Evolutionary conservation across 92 coral and sea anemone species (phyloP).

Genomic region (Zoanthus gigantus): DNA sequence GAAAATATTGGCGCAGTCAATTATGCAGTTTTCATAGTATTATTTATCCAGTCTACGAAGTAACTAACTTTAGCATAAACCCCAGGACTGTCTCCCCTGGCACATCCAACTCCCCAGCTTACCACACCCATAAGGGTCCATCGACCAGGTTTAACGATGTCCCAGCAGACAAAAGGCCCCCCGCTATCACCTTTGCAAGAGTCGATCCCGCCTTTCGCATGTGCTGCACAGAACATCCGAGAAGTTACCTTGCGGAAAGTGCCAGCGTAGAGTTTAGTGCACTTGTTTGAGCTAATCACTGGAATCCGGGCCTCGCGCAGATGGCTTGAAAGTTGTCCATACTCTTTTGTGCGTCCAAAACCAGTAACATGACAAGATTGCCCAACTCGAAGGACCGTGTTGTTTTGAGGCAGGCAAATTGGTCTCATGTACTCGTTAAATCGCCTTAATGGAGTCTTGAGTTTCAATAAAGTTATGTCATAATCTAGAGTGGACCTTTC

Average conservation of each 20-base stretch:
- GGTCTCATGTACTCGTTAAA: conserved; percentile 54
- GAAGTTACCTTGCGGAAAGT: conserved; percentile 33
- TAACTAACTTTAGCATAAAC: conserved; percentile 60
- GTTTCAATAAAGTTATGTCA: conserved; percentile 52
- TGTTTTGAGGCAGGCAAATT: conserved; percentile 53
- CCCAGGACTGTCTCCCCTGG: conserved; percentile 59
- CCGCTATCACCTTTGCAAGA: conserved; percentile 68
- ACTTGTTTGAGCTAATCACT: conserved; percentile 4
- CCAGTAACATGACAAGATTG: conserved; percentile 59
- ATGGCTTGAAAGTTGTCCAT: conserved; percentile 22
- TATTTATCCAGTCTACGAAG: conserved; percentile 54
- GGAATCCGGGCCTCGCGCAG: conserved; percentile 49
- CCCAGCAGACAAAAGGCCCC: conserved; percentile 60
- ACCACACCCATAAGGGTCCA: conserved; percentile 62
- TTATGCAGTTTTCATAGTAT: not conserved
- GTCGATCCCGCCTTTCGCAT: conserved; percentile 63
- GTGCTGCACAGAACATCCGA: conserved; percentile 66
- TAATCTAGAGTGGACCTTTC: conserved; percentile 40
- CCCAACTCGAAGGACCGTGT: conserved; percentile 46
- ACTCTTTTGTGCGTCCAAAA: conserved; percentile 49
- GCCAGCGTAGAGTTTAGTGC: conserved; percentile 33
- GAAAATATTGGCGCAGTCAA: not conserved
- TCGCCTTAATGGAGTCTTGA: conserved; percentile 28
- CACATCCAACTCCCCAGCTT: conserved; percentile 69
- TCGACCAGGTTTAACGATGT: conserved; percentile 7